phyloP scores from a whole-genome alignment of 1,140 invertebrate genomes.

The Armadillidium nasatum region DNA sequence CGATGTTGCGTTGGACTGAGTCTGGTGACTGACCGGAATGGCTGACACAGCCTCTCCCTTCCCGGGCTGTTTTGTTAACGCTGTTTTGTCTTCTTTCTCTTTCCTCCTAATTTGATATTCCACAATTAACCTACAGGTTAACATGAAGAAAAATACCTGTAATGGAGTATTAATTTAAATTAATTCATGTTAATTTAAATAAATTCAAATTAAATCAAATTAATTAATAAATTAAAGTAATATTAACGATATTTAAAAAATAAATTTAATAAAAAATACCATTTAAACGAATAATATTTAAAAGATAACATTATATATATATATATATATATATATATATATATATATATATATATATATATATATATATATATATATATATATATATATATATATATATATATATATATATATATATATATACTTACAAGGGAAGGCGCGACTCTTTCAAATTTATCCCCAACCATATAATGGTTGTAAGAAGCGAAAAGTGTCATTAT shows the following conservation, averaged over 20 bases:
- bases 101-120: conserved; percentile 58
- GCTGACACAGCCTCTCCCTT: conserved; percentile 4
- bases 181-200: too few species aligned
- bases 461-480: conserved; percentile 38
- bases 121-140: conserved; percentile 83
- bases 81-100: conserved; percentile 29
- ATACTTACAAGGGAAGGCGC: conserved; percentile 33
- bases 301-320: neutral
- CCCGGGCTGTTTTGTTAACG: conserved; percentile 1
- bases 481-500: conserved; percentile 33
- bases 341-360: neutral
- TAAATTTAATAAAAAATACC: too few species aligned
- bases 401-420: conserved; percentile 11
- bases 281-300: too few species aligned
- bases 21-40: too few species aligned
- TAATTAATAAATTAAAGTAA: too few species aligned
- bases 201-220: too few species aligned
- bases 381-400: conserved; percentile 15
- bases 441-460: conserved; percentile 35
- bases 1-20: too few species aligned
- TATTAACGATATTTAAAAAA: too few species aligned
- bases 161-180: conserved; percentile 24
- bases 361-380: conserved; percentile 15
- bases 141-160: conserved; percentile 86
- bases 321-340: conserved; percentile 19